Evolutionary conservation across 2,888 invertebrate genomes (phyloP).

Genomic region (Diaprepes abbreviatus): DNA sequence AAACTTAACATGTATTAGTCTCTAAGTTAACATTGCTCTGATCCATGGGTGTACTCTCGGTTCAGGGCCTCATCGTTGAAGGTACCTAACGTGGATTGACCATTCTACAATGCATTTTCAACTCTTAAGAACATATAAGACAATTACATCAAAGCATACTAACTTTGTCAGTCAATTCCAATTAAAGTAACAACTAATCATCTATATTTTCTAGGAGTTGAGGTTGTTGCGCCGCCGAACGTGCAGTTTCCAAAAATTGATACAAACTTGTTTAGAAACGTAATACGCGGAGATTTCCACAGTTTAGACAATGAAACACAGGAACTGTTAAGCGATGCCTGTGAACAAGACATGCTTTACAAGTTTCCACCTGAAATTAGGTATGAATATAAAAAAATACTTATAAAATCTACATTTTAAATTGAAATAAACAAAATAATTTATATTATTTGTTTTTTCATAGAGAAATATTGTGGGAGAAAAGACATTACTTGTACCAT

Average conservation of each 20-base stretch:
- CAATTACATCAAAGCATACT: no score
- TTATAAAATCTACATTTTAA: background rate
- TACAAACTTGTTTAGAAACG: slow-evolving; percentile 58
- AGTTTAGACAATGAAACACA: slow-evolving; percentile 88
- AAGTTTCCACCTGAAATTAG: slow-evolving; percentile 79
- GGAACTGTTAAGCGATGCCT: slow-evolving; percentile 78
- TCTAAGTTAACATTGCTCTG: no score
- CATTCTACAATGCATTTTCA: no score
- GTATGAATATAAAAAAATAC: slow-evolving; percentile 68
- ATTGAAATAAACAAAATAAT: background rate
- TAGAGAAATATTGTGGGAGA: slow-evolving; percentile 87
- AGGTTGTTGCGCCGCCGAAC: slow-evolving; percentile 78
- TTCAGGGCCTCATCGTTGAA: no score
- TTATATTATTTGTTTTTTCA: slow-evolving; percentile 8
- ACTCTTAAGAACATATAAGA: no score
- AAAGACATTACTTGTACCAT: slow-evolving; percentile 88
- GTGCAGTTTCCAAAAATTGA: slow-evolving; percentile 75
- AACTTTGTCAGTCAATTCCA: no score
- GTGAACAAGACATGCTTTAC: slow-evolving; percentile 83
- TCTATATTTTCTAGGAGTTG: slow-evolving; percentile 62
- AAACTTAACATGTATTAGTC: no score
- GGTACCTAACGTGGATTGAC: no score
- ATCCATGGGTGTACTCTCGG: no score
- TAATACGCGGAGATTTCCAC: slow-evolving; percentile 76
- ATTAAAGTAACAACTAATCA: no score